Percentiles rank a stretch among this genome's conserved stretches.
phyloP scores from a whole-genome alignment of 2,888 invertebrate genomes.

The Parnassius glacialis region DNA sequence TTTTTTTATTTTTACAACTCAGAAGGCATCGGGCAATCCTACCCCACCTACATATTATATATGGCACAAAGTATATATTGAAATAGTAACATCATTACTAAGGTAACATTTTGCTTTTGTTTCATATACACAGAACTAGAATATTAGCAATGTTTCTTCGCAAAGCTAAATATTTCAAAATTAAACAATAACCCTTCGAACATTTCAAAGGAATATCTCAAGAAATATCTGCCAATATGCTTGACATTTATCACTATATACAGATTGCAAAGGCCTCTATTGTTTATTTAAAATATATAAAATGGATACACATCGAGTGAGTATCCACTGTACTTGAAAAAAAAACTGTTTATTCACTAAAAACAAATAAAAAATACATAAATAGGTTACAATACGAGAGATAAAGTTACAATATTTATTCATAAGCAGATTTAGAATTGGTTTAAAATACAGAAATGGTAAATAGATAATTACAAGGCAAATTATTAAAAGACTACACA shows the following conservation, averaged over 20 bases:
- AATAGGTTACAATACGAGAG: background rate
- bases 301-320: slow-evolving; percentile 4
- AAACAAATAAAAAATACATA: background rate
- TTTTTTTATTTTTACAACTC: background rate
- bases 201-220: background rate
- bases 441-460: background rate
- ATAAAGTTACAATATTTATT: background rate
- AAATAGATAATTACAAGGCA: background rate
- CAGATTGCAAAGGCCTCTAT: slow-evolving; percentile 19
- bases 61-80: slow-evolving; percentile 25
- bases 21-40: slow-evolving; percentile 3
- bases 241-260: slow-evolving; percentile 14
- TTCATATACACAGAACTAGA: background rate
- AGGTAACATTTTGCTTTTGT: slow-evolving; percentile 21
- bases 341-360: background rate
- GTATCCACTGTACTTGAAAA: slow-evolving; percentile 17
- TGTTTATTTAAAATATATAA: slow-evolving; percentile 8
- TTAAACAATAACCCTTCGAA: background rate
- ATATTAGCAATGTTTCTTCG: background rate
- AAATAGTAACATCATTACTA: slow-evolving; percentile 21
- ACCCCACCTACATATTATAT: slow-evolving; percentile 10
- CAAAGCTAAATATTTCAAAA: background rate
- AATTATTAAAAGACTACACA: slow-evolving; percentile 1
- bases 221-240: slow-evolving; percentile 11
- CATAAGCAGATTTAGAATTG: too few species aligned